phyloP scores from a whole-genome alignment of 2,888 invertebrate genomes.

The Drosophila meridiana region DNA sequence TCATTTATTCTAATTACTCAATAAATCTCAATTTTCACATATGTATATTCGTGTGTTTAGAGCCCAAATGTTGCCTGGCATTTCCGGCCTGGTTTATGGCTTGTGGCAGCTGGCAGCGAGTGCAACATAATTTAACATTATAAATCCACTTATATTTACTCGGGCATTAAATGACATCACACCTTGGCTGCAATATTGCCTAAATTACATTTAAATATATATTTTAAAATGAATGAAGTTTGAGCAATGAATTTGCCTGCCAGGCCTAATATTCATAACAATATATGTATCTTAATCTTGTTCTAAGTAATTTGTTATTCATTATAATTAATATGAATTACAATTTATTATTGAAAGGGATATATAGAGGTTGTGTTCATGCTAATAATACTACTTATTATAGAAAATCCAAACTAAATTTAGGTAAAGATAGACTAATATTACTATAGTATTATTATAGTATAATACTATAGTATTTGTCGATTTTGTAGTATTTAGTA shows the following conservation, averaged over 20 bases:
- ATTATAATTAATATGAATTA: not conserved
- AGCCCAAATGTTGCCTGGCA: conserved; percentile 44
- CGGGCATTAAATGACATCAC: conserved; percentile 70
- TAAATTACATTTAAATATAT: conserved; percentile 59
- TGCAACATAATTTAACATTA: conserved; percentile 43
- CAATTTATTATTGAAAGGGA: not conserved
- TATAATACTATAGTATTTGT: too few relatives aligned
- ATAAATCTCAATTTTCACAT: conserved; percentile 83
- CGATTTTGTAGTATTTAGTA: too few relatives aligned
- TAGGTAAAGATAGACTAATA: too few relatives aligned
- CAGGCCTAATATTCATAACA: not conserved
- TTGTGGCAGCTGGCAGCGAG: conserved; percentile 39
- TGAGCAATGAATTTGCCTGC: not conserved
- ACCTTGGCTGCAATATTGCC: conserved; percentile 56
- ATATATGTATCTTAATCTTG: not conserved
- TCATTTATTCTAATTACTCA: conserved; percentile 84
- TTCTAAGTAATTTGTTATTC: not conserved
- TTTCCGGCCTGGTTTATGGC: conserved; percentile 23
- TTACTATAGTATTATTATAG: too few relatives aligned
- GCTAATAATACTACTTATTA: too few relatives aligned
- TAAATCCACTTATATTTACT: conserved; percentile 59
- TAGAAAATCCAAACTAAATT: too few relatives aligned
- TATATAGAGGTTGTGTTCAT: not conserved
- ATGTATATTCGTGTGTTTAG: conserved; percentile 33
- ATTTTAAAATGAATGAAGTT: conserved; percentile 16